Evolutionary conservation across 92 coral and sea anemone species (phyloP), one percentile per base, ranked within the genome.

Genomic region (Bergia sp.): DNA sequence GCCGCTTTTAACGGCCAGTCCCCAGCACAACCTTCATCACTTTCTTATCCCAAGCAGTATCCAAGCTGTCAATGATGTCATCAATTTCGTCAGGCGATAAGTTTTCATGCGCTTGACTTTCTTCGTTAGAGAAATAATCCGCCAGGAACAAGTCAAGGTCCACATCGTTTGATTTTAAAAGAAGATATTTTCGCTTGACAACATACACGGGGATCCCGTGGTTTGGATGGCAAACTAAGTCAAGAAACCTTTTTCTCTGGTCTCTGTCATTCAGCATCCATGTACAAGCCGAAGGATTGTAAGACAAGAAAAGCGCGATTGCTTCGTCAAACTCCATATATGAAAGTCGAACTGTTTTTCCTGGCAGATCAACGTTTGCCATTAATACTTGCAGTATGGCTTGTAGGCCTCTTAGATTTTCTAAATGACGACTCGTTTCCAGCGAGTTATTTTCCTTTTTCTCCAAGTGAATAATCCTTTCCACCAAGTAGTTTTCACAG

Each of bases 401-500:
- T 53, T 53, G 7, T 18, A 81, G 41, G 0, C 86, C 86, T 81
- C 86, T 47, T 37, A 79, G 29, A 40, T 79, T 79, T 41, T 79
- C 43, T 20, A 36, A 18, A 45, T 79, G 82, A 45, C 15, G 16
- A 55, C 36, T 18, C 36, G 61, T 41, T 79, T 55, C 82, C 42
- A 36, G 58, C 57, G 82, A 50, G 57, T 8, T 50, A 2, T 50
- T 0, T 0, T 50, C 57, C 15, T 50, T 50, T 0, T 50, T 50
- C 11, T 50, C 1, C 1, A 50, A 29, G 69, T 77, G 18, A 41
- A 37, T 77, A 21, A 87, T 87, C 64, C 85, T 73, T 77, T 87
- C 90, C 71, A 78, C 79, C 85, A 87, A 65, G 85, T 87, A 87
- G 64, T 7, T 84, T 87, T 87, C 90, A 57, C 90, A 77, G 85